Percentiles rank a stretch among this genome's conserved stretches.
Evolutionary conservation across 2,888 invertebrate genomes (phyloP).

Genomic region (Lucinisca nassula): DNA sequence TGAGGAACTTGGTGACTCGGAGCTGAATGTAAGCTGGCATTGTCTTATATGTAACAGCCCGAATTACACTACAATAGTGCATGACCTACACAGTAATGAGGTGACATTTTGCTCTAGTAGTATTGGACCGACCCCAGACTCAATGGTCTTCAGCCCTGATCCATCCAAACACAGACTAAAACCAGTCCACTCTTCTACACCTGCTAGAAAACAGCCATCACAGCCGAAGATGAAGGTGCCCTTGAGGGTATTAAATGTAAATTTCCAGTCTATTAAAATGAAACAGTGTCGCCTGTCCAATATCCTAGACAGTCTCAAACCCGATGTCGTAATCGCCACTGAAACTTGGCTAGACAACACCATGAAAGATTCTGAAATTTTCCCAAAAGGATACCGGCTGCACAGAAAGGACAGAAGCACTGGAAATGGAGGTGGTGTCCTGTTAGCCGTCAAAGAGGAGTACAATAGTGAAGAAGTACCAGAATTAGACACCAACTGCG

Average conservation of each 20-base stretch:
- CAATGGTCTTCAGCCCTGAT: not conserved
- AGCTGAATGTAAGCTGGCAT: not conserved
- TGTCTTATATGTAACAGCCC: not conserved
- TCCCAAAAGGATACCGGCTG: not conserved
- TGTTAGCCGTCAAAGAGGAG: slow-evolving; percentile 6
- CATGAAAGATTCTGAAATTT: not conserved
- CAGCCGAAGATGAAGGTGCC: not conserved
- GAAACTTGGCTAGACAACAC: slow-evolving; percentile 10
- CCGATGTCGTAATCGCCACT: slow-evolving; percentile 10
- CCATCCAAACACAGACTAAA: not conserved
- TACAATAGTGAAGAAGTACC: not conserved
- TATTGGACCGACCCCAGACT: not conserved
- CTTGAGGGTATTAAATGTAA: not conserved
- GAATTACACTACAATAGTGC: not conserved
- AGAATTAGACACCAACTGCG: not conserved
- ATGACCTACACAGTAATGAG: not conserved
- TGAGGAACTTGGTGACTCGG: not conserved
- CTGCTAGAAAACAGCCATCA: not conserved
- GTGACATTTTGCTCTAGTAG: not conserved
- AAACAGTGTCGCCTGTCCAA: not conserved
- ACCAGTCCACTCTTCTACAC: not conserved
- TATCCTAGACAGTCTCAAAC: slow-evolving; percentile 1
- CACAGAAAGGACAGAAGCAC: slow-evolving; percentile 3
- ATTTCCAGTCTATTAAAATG: slow-evolving; percentile 18
- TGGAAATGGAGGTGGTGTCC: slow-evolving; percentile 4